These are phyloP conservation scores for Leuciscus waleckii DNA, from an alignment of 2,797 vertebrate species.

Conservation along the genomic window DNA sequence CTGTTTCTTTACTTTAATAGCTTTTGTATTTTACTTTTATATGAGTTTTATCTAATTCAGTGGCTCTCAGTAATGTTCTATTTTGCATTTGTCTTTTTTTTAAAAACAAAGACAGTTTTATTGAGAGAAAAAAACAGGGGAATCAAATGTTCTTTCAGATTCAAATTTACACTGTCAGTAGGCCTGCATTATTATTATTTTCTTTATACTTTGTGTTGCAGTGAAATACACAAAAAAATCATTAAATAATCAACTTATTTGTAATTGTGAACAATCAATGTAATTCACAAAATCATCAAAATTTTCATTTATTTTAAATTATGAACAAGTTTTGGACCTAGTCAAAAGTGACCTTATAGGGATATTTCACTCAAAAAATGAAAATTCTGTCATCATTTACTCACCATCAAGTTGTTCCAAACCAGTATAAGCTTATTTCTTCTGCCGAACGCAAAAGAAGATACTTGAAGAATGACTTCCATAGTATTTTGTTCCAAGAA, in stretches of 20 bases:
- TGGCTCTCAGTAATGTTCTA: neutral
- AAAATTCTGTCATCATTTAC: too few relatives aligned
- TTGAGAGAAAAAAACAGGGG: neutral
- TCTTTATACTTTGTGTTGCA: neutral
- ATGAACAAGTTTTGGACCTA: neutral
- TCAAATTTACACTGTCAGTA: neutral
- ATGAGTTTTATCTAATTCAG: neutral
- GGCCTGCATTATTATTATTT: too few relatives aligned
- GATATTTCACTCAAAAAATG: too few relatives aligned
- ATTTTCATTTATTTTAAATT: too few relatives aligned
- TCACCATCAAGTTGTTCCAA: too few relatives aligned
- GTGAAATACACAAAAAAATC: neutral
- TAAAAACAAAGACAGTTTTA: neutral
- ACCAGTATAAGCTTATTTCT: too few relatives aligned
- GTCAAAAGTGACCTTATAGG: neutral
- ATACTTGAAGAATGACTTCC: too few relatives aligned
- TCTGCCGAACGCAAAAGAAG: too few relatives aligned
- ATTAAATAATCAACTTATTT: neutral
- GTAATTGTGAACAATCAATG: neutral
- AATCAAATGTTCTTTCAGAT: neutral
- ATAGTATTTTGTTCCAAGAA: too few relatives aligned
- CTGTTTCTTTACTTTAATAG: neutral
- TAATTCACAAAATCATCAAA: neutral
- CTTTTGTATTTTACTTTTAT: neutral
- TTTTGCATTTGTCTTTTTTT: neutral